phyloP scores from a whole-genome alignment of 2,888 invertebrate genomes.

The Palloptera scutellata region DNA sequence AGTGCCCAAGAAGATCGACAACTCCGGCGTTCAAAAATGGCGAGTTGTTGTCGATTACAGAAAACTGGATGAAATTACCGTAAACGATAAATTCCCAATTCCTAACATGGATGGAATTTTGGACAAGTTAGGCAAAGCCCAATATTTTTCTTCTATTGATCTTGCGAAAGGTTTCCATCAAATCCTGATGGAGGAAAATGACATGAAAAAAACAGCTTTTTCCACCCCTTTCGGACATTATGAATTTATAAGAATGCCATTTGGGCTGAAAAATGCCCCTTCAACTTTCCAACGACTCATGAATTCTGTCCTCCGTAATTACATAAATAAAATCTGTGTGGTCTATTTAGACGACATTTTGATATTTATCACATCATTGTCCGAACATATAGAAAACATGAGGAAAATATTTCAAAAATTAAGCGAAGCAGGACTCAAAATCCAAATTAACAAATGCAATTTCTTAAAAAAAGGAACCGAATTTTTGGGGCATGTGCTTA shows the following conservation, averaged over 20 bases:
- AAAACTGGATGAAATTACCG: too few relatives aligned
- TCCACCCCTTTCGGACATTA: too few relatives aligned
- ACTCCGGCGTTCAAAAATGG: too few relatives aligned
- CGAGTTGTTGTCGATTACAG: too few relatives aligned
- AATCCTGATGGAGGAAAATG: too few relatives aligned
- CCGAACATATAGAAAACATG: conserved; percentile 15
- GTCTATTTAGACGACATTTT: conserved; percentile 18
- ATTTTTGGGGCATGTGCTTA: background rate
- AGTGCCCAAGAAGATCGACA: too few relatives aligned
- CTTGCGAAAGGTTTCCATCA: conserved; percentile 19
- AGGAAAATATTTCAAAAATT: conserved; percentile 8
- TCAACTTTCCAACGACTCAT: conserved; percentile 9
- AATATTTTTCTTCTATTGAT: conserved; percentile 16
- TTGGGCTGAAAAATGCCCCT: conserved; percentile 17
- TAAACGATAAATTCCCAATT: too few relatives aligned
- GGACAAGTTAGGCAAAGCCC: too few relatives aligned
- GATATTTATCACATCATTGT: conserved; percentile 19
- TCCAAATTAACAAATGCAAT: conserved; percentile 16
- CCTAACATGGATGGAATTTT: too few relatives aligned
- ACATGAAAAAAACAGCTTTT: too few relatives aligned
- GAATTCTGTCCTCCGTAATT: conserved; percentile 14
- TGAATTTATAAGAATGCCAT: conserved; percentile 7
- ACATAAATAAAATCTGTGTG: conserved; percentile 21
- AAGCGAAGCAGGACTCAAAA: conserved; percentile 10
- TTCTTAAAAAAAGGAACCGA: background rate